A percentile compares a stretch with the other conserved stretches of the same genome.
Evolutionary conservation across 2,888 invertebrate species (phyloP).

Genomic region (Drosophila anomalipes): DNA sequence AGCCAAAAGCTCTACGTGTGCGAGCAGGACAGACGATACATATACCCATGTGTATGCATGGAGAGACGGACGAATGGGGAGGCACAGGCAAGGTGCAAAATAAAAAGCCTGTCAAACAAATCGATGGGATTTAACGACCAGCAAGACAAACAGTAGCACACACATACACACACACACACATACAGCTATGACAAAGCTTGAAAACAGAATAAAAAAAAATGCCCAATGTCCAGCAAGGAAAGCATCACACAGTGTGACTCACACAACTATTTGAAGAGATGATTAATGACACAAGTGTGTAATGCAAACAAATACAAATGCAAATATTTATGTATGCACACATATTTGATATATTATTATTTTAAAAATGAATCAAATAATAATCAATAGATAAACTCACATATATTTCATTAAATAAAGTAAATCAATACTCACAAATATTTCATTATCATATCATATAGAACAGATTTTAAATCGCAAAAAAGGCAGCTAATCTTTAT

Average conservation of each 20-base stretch:
- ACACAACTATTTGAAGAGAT: constrained; percentile 13
- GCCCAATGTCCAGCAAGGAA: constrained; percentile 28
- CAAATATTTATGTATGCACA: not conserved
- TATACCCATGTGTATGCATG: not conserved
- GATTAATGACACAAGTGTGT: constrained; percentile 1
- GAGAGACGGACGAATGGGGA: constrained; percentile 2
- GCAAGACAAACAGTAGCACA: constrained; percentile 18
- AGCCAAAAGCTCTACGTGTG: constrained; percentile 30
- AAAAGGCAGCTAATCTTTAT: not conserved
- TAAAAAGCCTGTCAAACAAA: constrained; percentile 74
- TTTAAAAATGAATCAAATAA: not conserved
- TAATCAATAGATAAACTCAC: not conserved
- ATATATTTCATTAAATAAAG: not conserved
- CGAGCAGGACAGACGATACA: constrained; percentile 2
- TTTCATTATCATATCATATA: not conserved
- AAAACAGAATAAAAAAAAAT: constrained; percentile 4
- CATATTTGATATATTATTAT: not conserved
- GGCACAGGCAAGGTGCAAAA: constrained; percentile 40
- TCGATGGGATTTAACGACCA: constrained; percentile 63
- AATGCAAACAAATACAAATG: not conserved
- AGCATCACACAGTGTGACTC: constrained; percentile 35
- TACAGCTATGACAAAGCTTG: constrained; percentile 21
- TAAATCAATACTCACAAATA: not conserved
- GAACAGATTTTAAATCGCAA: not conserved
- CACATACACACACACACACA: not conserved